phyloP scores from a whole-genome alignment of 2,797 vertebrate genomes.

The Betta splendens region DNA sequence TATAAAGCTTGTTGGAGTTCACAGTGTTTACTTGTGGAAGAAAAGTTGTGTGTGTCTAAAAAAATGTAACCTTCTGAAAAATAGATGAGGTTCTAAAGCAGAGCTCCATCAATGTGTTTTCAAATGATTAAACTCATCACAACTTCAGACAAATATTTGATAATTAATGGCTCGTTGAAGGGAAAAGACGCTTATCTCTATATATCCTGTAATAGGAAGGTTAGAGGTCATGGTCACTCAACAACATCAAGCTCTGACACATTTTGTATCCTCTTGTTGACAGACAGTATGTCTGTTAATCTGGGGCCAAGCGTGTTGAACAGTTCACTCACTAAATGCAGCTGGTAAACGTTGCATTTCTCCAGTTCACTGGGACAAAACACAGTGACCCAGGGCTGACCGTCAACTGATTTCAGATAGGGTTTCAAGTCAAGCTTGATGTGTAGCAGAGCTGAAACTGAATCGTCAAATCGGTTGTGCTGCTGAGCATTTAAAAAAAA shows the following conservation, averaged over 20 bases:
- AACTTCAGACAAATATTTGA: background rate
- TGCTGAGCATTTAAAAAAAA: conserved; percentile 36
- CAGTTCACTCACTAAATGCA: conserved; percentile 3
- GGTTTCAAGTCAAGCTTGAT: conserved; percentile 35
- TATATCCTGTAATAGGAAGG: background rate
- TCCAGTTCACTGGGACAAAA: conserved; percentile 20
- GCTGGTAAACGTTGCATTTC: no score
- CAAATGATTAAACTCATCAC: background rate
- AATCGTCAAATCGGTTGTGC: conserved; percentile 46
- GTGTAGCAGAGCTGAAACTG: conserved; percentile 45
- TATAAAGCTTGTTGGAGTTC: no score
- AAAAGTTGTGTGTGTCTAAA: no score
- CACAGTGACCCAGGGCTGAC: conserved; percentile 8
- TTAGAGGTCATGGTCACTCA: conserved; percentile 12
- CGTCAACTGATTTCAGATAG: conserved; percentile 23
- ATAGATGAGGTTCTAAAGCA: background rate
- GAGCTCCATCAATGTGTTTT: background rate
- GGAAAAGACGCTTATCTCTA: conserved; percentile 3
- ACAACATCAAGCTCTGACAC: background rate
- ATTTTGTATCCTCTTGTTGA: background rate
- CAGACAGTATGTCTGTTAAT: background rate
- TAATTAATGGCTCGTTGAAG: conserved; percentile 4
- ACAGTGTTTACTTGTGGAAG: no score
- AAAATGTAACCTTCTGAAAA: background rate
- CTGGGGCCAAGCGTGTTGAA: background rate